Evolutionary conservation across 2,888 invertebrate species (phyloP), one percentile per base, ranked within the genome.

Genomic region (Aelia acuminata): DNA sequence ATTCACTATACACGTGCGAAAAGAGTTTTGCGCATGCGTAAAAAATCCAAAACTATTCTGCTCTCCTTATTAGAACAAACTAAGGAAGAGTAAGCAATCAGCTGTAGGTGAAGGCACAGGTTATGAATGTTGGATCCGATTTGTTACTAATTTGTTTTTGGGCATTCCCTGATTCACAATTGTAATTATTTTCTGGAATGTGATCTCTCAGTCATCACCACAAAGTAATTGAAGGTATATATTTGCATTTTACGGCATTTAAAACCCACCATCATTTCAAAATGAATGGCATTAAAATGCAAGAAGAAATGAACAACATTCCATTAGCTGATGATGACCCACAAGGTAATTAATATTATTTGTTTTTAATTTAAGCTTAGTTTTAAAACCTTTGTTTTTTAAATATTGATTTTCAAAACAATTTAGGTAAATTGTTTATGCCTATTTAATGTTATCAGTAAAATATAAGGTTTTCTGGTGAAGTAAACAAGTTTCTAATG

Each of bases 321-420:
- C 97, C 98, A 26, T 92, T 98, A 90, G 98, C 98, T 87, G 98
- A 98, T 92, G 98, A 97, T 91, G 98, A 98, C 93, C 97, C 97
- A 15, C 97, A 97, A 94, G 96, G 96, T 95, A 93, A 91, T 90
- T 50, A 11, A 50, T 50, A 3, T 39, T 8, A 53, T 84, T 8
- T 85, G 22, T 53, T 85, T 50, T n/a, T 49, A 47, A 48, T 18
- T 53, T 63, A 20, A 35, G 7, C 35, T 70, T 5, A 70, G 35
- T 31, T 70, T 7, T 15, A 13, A n/a, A 43, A 13, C 7, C 20
- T 84, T 4, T 26, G 13, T 15, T 22, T 3, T n/a, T n/a, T n/a
- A n/a, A n/a, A n/a, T n/a, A n/a, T 10, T 22, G 35, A 1, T 87
- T 48, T 18, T 87, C 26, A 20, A 26, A 15, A n/a, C 48, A 18